These are phyloP conservation scores for Ophiothrix spiculata DNA, from an alignment of 35 echinoderm and acorn worm species.

Conservation along the genomic window DNA sequence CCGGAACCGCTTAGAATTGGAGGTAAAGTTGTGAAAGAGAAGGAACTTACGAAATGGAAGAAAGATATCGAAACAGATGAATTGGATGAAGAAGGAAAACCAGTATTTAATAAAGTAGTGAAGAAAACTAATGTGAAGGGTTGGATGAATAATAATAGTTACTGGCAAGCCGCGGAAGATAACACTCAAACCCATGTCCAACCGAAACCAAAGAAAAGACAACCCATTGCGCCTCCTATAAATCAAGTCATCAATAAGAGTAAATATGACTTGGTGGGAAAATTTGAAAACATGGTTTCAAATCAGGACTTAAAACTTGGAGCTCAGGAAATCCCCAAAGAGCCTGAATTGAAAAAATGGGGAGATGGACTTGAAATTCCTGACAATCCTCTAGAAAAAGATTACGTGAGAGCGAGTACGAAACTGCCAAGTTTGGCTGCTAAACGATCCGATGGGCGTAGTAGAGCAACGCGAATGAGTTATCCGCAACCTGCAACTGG, in stretches of 20 bases:
- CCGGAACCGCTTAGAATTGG: slow-evolving; percentile 46
- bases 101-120: slow-evolving; percentile 71
- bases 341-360: slow-evolving; percentile 77
- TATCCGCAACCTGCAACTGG: background rate
- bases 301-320: slow-evolving; percentile 61
- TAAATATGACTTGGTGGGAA: slow-evolving; percentile 65
- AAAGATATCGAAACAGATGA: slow-evolving; percentile 63
- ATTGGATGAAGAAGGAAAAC: slow-evolving; percentile 50
- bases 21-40: slow-evolving; percentile 73
- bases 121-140: slow-evolving; percentile 72
- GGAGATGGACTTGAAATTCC: slow-evolving; percentile 81
- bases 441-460: background rate
- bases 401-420: slow-evolving; percentile 8
- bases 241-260: slow-evolving; percentile 63
- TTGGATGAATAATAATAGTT: slow-evolving; percentile 82
- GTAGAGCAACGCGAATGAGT: background rate
- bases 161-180: slow-evolving; percentile 41
- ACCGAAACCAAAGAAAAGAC: background rate
- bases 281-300: slow-evolving; percentile 75
- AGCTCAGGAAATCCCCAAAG: slow-evolving; percentile 48
- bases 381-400: slow-evolving; percentile 35
- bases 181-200: background rate
- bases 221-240: slow-evolving; percentile 7
- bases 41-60: slow-evolving; percentile 62
- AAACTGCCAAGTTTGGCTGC: background rate